Base-by-base conservation (phyloP, 1,140 invertebrate species). In the Drosophila sp. region DNA sequence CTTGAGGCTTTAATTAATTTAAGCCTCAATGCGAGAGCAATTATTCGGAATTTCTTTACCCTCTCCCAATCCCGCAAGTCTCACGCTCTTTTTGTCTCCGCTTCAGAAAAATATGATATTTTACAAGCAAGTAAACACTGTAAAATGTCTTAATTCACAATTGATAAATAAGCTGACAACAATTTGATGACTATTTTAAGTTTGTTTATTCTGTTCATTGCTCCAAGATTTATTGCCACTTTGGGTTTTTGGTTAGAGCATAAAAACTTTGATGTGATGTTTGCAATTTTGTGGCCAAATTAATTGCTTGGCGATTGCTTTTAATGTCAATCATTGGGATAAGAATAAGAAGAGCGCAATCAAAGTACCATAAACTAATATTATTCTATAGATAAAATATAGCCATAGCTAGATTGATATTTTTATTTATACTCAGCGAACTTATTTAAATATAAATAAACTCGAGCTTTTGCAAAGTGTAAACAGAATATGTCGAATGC, bases 1-100 rank as follows among this genome's bases (percentile, higher is more conserved):
- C 48, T 76, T 62, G 59, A 71, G 72, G 50, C 51, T 41, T 74
- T 79, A 78, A 79, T 79, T 79, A 62, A 58, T 56, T 59, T 58
- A 27, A 63, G 40, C 62, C 45, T 38, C 54, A 50, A 41, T 41
- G 43, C 38, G 27, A 41, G 7, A 40, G 18, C n/a, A n/a, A 13
- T 34, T 59, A 43, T 43, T 43, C 9, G 14, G 16, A 46, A 36
- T 32, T 5, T n/a, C n/a, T n/a, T n/a, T n/a, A n/a, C 32, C 13
- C 32, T 62, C 14, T 29, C 46, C 5, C 46, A 29, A 34, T 14
- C 29, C 13, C 34, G 6, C 5, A 38, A 13, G 36, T 38, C 21
- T 21, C 21, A 21, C 21, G 21, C 21, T 21, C 21, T 21, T 21
- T 21, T 21, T 21, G 4, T 21, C 21, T 21, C 21, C 7, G n/a